phyloP scores from a whole-genome alignment of 2,797 vertebrate species.

The Melanitta fusca region DNA sequence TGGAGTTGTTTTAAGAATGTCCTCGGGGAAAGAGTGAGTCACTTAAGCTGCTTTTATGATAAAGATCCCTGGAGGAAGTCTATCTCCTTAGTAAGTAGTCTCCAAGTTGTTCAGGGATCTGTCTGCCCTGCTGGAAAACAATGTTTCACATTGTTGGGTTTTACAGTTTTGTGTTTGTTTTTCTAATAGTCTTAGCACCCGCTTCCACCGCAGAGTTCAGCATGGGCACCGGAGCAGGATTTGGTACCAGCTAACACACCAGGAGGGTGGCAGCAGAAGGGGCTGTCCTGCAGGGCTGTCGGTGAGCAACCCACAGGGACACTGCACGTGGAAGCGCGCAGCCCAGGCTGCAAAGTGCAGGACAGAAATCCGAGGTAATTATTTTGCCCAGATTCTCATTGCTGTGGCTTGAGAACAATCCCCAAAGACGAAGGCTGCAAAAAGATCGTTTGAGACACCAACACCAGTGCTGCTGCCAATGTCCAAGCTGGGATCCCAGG shows the following conservation, averaged over 20 bases:
- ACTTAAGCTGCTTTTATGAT: conserved; percentile 62
- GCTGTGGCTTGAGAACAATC: neutral
- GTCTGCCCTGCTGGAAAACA: neutral
- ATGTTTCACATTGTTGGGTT: neutral
- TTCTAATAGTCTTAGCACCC: conserved; percentile 8
- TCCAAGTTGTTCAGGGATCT: neutral
- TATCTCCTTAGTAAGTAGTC: neutral
- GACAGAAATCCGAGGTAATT: neutral
- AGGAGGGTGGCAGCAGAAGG: neutral
- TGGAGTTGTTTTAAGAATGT: conserved; percentile 22
- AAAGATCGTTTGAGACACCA: neutral
- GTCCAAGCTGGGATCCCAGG: neutral
- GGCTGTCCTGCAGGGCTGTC: neutral
- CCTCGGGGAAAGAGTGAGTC: conserved; percentile 33
- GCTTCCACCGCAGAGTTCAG: neutral
- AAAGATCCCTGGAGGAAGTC: conserved; percentile 22
- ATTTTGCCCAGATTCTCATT: neutral
- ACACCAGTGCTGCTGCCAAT: neutral
- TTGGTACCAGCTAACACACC: neutral
- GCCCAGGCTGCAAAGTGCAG: neutral
- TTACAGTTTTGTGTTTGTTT: neutral
- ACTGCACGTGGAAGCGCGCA: neutral
- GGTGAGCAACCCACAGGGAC: neutral
- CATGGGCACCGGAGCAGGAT: neutral
- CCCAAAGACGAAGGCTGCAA: neutral